These are phyloP conservation scores for Habropoda laboriosa DNA, from an alignment of 1,140 invertebrate species.

Conservation along the genomic window DNA sequence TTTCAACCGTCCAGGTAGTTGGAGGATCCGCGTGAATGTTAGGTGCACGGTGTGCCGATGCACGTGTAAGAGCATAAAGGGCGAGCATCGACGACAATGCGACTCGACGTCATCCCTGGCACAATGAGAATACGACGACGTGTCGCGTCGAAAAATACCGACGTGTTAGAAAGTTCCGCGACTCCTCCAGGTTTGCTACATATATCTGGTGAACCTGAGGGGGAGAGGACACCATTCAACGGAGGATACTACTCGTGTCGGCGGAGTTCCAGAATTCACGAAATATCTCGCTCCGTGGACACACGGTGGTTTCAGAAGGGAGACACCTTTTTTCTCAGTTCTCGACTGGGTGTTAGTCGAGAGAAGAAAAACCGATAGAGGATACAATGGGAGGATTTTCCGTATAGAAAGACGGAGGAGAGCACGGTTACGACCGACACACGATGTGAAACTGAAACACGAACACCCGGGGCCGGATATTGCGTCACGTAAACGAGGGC, in stretches of 20 bases:
- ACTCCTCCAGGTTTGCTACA: conserved; percentile 16
- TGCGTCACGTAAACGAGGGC: conserved; percentile 42
- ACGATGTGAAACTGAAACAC: conserved; percentile 18
- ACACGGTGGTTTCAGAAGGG: not conserved
- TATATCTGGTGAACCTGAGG: conserved; percentile 4
- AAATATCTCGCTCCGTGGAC: conserved; percentile 16
- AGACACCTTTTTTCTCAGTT: not conserved
- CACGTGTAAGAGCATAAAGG: conserved; percentile 30
- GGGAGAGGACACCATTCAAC: no score
- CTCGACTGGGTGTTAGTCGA: no score
- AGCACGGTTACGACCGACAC: conserved; percentile 23
- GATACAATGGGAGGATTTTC: conserved; percentile 33
- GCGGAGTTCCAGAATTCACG: not conserved
- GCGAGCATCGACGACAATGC: conserved; percentile 45
- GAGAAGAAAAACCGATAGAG: not conserved
- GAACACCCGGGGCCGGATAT: conserved; percentile 55
- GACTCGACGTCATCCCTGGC: not conserved
- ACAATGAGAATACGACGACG: not conserved
- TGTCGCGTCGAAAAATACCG: not conserved
- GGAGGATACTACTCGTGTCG: no score
- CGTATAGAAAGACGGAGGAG: not conserved
- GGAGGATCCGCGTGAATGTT: not conserved
- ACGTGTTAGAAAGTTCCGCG: not conserved
- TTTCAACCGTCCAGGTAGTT: conserved; percentile 5
- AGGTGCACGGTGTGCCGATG: not conserved